A percentile compares a stretch with the other conserved stretches of the same genome.
Evolutionary conservation across 2,797 vertebrate species (phyloP).

Genomic region (Cheirogaleus major): DNA sequence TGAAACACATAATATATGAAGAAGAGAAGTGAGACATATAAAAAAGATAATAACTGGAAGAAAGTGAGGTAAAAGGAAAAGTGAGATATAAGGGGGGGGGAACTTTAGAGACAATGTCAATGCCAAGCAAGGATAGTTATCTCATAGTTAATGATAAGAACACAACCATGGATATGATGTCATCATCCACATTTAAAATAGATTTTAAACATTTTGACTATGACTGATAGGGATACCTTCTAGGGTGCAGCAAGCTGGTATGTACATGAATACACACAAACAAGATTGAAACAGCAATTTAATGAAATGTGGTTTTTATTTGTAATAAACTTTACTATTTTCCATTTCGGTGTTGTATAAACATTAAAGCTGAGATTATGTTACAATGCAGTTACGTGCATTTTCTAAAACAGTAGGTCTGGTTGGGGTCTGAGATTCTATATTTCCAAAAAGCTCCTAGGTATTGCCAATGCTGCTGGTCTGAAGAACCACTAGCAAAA

Average conservation of each 20-base stretch:
- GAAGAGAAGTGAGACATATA: not conserved
- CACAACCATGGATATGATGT: not conserved
- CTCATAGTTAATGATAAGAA: not conserved
- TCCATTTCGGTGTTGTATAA: not conserved
- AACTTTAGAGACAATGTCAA: not conserved
- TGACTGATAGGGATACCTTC: not conserved
- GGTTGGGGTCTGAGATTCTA: not conserved
- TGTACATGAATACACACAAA: not conserved
- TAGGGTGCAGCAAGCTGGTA: not conserved
- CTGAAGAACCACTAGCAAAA: not conserved
- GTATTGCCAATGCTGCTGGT: not conserved
- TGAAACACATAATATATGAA: not conserved
- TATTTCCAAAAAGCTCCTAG: not conserved
- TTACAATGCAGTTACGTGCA: not conserved
- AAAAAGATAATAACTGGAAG: not conserved
- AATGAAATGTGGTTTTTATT: not conserved
- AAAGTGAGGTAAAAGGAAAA: not conserved
- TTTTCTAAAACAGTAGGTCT: not conserved
- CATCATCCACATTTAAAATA: not conserved
- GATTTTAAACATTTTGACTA: not conserved
- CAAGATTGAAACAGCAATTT: not conserved
- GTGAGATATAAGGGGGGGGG: not conserved
- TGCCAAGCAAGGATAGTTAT: not conserved
- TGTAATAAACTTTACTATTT: not conserved
- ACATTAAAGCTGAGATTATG: not conserved